Base-by-base conservation (phyloP, 2,888 invertebrate species). In the Acleris holmiana region DNA sequence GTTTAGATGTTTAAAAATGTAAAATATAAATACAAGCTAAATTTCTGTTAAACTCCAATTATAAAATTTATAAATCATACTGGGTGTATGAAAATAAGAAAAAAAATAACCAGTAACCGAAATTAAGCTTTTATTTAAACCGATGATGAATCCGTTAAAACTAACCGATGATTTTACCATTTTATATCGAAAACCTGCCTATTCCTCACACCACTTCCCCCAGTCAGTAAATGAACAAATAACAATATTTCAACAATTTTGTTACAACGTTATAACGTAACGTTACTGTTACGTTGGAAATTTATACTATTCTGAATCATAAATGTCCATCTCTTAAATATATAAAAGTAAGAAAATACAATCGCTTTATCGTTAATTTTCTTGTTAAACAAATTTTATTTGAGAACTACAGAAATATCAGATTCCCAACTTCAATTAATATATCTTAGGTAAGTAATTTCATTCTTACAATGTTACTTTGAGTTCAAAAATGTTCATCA, bases 141-240 rank as follows among this genome's bases (percentile, higher is more conserved):
- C 54, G 23, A 55, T 55, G 41, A 59, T 62, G 53, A 29, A 44
- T 47, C 29, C 53, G 51, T 58, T 57, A 54, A 44, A 54, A 49
- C 25, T 54, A 46, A 59, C 59, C 48, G 48, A 54, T 54, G 53
- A 18, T 17, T 53, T 25, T 19, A 58, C 23, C 64, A 41, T 56
- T 62, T 21, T 29, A 18, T 62, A 35, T 48, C 44, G 55, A 44
- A 29, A 56, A 46, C 57, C 35, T 60, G 53, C 59, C 60, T 65
- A 55, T 67, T 72, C 88, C 88, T 88, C 86, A 87, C 86, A 88
- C 89, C 89, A 86, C 85, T 67, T 82, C 88, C 87, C 80, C 88
- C 90, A 87, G 89, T 86, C 89, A 88, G 77, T 77, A 48, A 54
- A 35, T 13, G 8, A 35, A 61, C 58, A 47, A 63, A 53, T 46